A percentile compares a stretch with the other conserved stretches of the same genome.
phyloP scores from a whole-genome alignment of 2,113 vertebrate genomes.

The Archocentrus centrarchus region DNA sequence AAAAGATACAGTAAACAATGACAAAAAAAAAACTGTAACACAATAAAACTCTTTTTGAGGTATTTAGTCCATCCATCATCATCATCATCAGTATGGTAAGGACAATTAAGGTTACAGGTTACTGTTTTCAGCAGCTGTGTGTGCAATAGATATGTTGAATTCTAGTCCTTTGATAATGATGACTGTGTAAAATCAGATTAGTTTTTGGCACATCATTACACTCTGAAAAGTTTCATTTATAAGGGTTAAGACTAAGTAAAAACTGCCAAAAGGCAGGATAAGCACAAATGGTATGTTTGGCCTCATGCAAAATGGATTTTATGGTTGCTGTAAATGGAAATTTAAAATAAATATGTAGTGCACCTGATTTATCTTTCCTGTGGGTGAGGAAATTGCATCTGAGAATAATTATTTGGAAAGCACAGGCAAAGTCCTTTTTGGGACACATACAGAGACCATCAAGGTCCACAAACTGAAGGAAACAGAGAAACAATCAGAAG shows the following conservation, averaged over 20 bases:
- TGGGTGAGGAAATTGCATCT: conserved; percentile 12
- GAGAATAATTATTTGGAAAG: background rate
- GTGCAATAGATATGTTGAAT: background rate
- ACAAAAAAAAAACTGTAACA: background rate
- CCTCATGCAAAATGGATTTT: background rate
- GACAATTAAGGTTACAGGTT: background rate
- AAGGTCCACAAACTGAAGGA: conserved; percentile 1
- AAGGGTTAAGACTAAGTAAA: background rate
- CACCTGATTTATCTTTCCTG: background rate
- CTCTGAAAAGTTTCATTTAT: background rate
- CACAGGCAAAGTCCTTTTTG: background rate
- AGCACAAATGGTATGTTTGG: background rate
- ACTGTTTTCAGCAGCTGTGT: background rate
- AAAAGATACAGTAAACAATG: background rate
- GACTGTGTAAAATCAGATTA: background rate
- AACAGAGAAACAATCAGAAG: conserved; percentile 1
- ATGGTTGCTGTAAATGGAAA: background rate
- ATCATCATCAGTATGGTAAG: background rate
- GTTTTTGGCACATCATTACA: background rate
- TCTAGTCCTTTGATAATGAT: background rate
- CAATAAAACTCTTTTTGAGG: background rate
- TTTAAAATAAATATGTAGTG: background rate
- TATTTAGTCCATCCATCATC: background rate
- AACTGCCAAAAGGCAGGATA: background rate
- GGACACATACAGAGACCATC: background rate